Evolutionary conservation across 2,113 vertebrate genomes (phyloP).

Genomic region (Podiceps cristatus): DNA sequence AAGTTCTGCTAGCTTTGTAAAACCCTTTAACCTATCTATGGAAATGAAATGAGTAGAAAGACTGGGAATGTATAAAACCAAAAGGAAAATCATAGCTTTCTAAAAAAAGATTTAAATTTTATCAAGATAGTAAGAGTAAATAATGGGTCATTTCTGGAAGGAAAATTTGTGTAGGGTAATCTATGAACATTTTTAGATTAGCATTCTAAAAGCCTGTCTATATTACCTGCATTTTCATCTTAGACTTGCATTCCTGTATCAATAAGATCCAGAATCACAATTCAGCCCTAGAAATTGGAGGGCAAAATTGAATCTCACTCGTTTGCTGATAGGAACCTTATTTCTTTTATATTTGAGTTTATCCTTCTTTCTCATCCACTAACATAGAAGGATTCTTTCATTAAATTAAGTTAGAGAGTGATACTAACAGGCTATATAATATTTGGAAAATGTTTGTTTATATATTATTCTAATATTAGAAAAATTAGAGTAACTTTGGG

Average conservation of each 20-base stretch:
- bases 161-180: not conserved
- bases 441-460: not conserved
- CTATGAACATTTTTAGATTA: not conserved
- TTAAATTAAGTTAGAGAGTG: not conserved
- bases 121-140: not conserved
- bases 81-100: not conserved
- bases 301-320: not conserved
- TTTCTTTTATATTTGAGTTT: not conserved
- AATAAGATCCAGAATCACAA: not conserved
- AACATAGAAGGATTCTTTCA: not conserved
- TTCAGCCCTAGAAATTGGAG: not conserved
- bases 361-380: not conserved
- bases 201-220: not conserved
- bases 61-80: not conserved
- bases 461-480: not conserved
- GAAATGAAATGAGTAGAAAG: not conserved
- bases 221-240: not conserved
- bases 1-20: not conserved
- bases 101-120: not conserved
- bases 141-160: not conserved
- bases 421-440: not conserved
- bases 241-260: not conserved
- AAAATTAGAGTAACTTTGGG: not conserved
- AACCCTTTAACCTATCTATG: not conserved
- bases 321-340: not conserved